Conservation (phyloP, 2,113 vertebrate genomes). For the Columba livia region DNA sequence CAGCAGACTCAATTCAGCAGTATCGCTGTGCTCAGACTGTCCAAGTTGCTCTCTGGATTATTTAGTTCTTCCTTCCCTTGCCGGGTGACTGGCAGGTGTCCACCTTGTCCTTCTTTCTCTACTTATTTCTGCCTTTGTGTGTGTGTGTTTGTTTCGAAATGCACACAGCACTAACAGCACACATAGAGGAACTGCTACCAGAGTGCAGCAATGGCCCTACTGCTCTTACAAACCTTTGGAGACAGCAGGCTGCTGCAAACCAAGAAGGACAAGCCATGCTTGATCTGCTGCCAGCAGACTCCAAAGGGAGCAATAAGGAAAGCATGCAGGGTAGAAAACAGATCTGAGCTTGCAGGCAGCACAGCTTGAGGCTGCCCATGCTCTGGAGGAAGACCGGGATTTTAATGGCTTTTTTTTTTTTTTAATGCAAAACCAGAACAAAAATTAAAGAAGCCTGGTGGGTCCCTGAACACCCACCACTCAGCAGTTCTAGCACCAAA, state of each 20-base stretch:
- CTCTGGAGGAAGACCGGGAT: background rate
- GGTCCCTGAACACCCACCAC: background rate
- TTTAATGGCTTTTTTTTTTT: background rate
- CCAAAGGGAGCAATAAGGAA: background rate
- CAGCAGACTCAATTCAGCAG: slow-evolving; percentile 25
- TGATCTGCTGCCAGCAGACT: slow-evolving; percentile 13
- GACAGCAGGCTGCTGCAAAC: slow-evolving; percentile 16
- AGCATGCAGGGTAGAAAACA: background rate
- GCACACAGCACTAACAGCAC: background rate
- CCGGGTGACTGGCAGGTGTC: background rate
- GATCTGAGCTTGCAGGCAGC: background rate
- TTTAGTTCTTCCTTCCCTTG: background rate
- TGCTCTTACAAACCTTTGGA: background rate
- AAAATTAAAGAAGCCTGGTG: background rate
- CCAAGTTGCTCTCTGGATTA: background rate
- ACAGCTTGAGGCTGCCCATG: background rate
- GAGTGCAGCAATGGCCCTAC: background rate
- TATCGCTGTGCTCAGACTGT: background rate
- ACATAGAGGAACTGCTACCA: background rate
- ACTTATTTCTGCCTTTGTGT: background rate
- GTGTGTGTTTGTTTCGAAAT: background rate
- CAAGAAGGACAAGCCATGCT: background rate
- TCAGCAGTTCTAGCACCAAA: background rate
- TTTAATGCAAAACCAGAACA: background rate
- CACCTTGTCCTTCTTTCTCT: background rate